Evolutionary conservation across 1,140 invertebrate genomes (phyloP).

Genomic region (Neodiprion pinetum): DNA sequence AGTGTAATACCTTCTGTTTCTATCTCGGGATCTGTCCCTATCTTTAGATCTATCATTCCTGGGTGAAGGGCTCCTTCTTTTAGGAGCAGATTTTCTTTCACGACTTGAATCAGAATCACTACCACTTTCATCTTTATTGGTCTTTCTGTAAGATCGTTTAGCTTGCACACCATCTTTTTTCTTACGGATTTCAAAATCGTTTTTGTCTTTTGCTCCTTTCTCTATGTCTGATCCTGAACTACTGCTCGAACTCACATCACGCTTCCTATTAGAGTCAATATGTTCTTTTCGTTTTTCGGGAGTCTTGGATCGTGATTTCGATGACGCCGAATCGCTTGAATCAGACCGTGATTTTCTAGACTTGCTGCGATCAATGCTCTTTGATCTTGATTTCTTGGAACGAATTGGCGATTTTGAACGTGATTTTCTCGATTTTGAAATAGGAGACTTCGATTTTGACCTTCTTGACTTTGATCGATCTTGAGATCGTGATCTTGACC

Average conservation of each 20-base stretch:
- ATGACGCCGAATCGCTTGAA: constrained; percentile 52
- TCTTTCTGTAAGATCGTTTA: constrained; percentile 83
- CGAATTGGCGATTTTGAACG: constrained; percentile 48
- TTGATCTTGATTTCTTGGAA: constrained; percentile 53
- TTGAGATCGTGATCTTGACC: constrained; percentile 41
- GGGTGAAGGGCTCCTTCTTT: constrained; percentile 50
- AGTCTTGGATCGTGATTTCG: constrained; percentile 55
- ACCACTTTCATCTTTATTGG: constrained; percentile 79
- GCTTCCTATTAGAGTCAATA: constrained; percentile 48
- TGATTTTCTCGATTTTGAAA: constrained; percentile 38
- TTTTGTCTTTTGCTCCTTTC: constrained; percentile 65
- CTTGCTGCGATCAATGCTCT: constrained; percentile 53
- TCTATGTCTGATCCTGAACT: constrained; percentile 54
- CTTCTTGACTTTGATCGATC: constrained; percentile 43
- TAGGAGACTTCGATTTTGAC: constrained; percentile 54
- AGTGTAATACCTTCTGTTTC: constrained; percentile 17
- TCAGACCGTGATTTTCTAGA: constrained; percentile 51
- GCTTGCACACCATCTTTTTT: constrained; percentile 82
- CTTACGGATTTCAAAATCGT: constrained; percentile 75
- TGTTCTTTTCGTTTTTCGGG: constrained; percentile 57
- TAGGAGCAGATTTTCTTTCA: constrained; percentile 52
- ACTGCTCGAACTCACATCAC: constrained; percentile 49
- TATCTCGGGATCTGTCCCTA: constrained; percentile 50
- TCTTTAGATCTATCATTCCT: constrained; percentile 53
- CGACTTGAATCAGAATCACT: constrained; percentile 63